These are phyloP conservation scores for Aramus guarauna DNA, from an alignment of 2,113 vertebrate genomes.

Conservation along the genomic window DNA sequence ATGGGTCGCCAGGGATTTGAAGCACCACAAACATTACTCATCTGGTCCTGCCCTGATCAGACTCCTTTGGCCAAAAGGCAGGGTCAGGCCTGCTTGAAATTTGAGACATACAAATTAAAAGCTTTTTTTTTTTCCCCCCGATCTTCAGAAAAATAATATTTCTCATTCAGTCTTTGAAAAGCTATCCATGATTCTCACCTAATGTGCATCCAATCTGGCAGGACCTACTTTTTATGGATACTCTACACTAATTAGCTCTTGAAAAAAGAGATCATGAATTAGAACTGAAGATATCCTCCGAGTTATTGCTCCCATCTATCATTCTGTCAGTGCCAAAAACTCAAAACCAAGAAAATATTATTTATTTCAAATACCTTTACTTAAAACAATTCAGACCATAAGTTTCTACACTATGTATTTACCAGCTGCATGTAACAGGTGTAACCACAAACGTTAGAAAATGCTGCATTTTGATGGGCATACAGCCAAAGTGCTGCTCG, in stretches of 20 bases:
- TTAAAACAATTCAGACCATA: neutral
- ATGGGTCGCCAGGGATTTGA: neutral
- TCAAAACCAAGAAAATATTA: neutral
- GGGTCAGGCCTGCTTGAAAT: conserved; percentile 44
- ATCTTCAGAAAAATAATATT: neutral
- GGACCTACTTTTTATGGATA: neutral
- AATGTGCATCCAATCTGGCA: neutral
- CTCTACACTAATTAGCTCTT: neutral
- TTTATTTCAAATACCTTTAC: neutral
- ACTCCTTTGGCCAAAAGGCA: conserved; percentile 50
- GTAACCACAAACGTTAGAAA: neutral
- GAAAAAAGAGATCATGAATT: neutral
- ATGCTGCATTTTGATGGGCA: neutral
- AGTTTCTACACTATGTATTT: neutral
- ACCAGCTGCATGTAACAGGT: conserved; percentile 9
- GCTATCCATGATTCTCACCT: neutral
- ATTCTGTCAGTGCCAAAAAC: neutral
- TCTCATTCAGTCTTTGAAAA: neutral
- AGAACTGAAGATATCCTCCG: neutral
- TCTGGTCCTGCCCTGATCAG: conserved; percentile 57
- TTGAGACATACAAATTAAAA: neutral
- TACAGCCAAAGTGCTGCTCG: neutral
- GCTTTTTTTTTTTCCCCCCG: neutral
- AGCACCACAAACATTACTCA: conserved; percentile 54
- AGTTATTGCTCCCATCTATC: neutral